Evolutionary conservation across 2,797 vertebrate species (phyloP), one percentile per base, ranked within the genome.

Genomic region (Holocentrus rufus): DNA sequence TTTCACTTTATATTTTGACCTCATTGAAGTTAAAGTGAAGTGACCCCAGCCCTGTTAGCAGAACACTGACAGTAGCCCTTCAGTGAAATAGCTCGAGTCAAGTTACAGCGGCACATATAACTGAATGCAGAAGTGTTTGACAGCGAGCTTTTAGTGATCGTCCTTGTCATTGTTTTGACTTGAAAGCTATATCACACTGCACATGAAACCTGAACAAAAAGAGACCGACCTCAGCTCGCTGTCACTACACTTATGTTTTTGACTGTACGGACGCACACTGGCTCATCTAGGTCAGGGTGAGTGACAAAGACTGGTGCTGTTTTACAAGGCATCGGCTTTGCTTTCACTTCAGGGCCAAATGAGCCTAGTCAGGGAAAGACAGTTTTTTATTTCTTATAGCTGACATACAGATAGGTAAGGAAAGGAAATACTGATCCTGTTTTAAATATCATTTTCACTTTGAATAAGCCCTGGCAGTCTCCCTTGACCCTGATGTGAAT

Each of bases 51-150:
- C 62, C 80, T 49, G 74, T 85, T 72, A 44, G 17, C 4, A 18
- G 18, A 65, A 57, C 50, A 39, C 75, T 42, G 56, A 84, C 83
- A 59, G 78, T 89, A 92, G 91, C 90, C 91, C 91, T 92, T 91
- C 65, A 63, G 67, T 85, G 52, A 87, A 82, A 74, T 11, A 65
- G 54, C 66, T 78, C 77, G 60, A 69, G 77, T 83, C 60, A 82
- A 80, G 65, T 66, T 83, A 83, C 80, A 84, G 72, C 50, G 68
- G 47, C 42, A 79, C 56, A n/a, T 44, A 44, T 23, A 77, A 74
- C 69, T 13, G 27, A 66, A 81, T 42, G 34, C 18, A 65, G 59
- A 31, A 66, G 61, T 74, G 44, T 66, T 62, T 11, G 81, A 81
- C 71, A 42, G 30, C 61, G 59, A 79, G 31, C 80, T 36, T 50